These are phyloP conservation scores for Sphecodes monilicornis DNA, from an alignment of 2,888 invertebrate genomes.

Conservation along the genomic window DNA sequence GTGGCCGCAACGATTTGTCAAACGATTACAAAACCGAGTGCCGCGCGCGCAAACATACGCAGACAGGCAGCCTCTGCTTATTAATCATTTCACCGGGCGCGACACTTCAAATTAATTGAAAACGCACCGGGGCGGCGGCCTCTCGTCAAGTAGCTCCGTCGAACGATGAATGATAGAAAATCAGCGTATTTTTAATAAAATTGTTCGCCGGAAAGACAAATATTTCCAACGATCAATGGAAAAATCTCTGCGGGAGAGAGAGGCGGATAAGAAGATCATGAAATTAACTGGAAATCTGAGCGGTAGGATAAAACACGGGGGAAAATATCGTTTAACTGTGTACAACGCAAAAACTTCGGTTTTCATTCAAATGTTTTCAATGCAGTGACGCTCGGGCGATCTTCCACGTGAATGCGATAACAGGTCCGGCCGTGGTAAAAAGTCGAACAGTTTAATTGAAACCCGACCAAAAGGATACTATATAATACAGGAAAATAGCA, in stretches of 20 bases:
- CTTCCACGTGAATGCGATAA: slow-evolving; percentile 1
- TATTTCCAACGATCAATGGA: neutral
- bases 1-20: slow-evolving; percentile 22
- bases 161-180: neutral
- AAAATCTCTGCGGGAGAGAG: too few relatives aligned
- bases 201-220: neutral
- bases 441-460: slow-evolving; percentile 4
- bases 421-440: neutral
- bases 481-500: neutral
- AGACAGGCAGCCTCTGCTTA: neutral
- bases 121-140: neutral
- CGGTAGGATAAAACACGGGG: neutral
- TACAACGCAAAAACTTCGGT: slow-evolving; percentile 7
- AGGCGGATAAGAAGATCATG: neutral
- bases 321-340: neutral
- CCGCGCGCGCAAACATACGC: neutral
- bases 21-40: slow-evolving; percentile 27
- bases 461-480: neutral
- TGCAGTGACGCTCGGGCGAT: neutral
- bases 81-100: neutral
- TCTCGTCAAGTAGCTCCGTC: neutral
- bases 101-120: neutral
- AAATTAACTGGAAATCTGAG: slow-evolving; percentile 38
- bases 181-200: neutral
- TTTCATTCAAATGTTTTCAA: slow-evolving; percentile 33